These are phyloP conservation scores for Gnatocerus cornutus DNA, from an alignment of 2,888 invertebrate species.

Conservation along the genomic window DNA sequence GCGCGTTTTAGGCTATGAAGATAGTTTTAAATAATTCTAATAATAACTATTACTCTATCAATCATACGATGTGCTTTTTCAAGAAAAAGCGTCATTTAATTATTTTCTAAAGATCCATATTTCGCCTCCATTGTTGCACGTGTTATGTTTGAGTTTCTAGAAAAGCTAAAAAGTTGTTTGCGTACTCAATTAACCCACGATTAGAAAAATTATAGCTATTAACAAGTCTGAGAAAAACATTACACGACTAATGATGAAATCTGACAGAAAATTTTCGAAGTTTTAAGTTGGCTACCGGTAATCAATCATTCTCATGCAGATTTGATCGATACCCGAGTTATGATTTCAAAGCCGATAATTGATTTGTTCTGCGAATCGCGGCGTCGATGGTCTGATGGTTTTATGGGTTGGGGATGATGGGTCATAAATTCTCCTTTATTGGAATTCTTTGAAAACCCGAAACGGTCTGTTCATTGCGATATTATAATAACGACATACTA, in stretches of 20 bases:
- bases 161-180: neutral
- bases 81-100: neutral
- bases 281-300: no score
- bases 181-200: neutral
- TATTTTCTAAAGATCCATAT: no score
- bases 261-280: no score
- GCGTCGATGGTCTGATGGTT: constrained; percentile 26
- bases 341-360: constrained; percentile 23
- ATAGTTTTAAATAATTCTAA: neutral
- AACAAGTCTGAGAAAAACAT: neutral
- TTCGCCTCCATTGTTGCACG: neutral
- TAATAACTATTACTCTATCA: neutral
- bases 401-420: constrained; percentile 24
- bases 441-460: constrained; percentile 12
- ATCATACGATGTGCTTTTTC: neutral
- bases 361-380: constrained; percentile 28
- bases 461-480: neutral
- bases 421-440: constrained; percentile 23
- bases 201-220: constrained; percentile 1
- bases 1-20: no score
- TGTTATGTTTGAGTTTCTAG: neutral
- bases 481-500: neutral
- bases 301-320: neutral
- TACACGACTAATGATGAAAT: neutral
- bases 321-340: constrained; percentile 1